Evolutionary conservation across 1,140 invertebrate species (phyloP), one percentile per base, ranked within the genome.

Genomic region (Drosophila erecta): DNA sequence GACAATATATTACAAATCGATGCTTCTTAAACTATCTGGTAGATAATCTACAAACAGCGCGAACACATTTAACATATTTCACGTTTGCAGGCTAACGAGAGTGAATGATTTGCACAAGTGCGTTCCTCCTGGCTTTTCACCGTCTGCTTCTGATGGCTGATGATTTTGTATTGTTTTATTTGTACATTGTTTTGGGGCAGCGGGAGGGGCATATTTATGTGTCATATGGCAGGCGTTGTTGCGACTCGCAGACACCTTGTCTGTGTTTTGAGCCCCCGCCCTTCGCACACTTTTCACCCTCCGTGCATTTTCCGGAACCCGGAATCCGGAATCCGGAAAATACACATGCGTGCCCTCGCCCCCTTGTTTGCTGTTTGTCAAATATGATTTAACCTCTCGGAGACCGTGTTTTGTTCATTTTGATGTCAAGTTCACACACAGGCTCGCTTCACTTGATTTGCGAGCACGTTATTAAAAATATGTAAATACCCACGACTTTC

Each of bases 401-500:
- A 24, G 58, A 22, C 44, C n/a, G 46, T 67, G 64, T 65, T 60
- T 69, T 74, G 59, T 78, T 83, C 70, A 79, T 83, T 78, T 83
- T 70, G 62, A 83, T 73, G 79, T 83, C 80, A 79, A 83, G 80
- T 71, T 79, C 64, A 79, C 41, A 65, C 76, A 56, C 61, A 40
- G 24, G 38, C 44, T 40, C 49, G 65, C 64, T 67, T 67, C 60
- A 85, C 47, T 84, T 84, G 76, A 83, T 78, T 83, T 84, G 72
- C 81, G 33, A 77, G 62, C 51, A 62, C 56, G 67, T 85, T 85
- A 85, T 85, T 85, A 85, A 85, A 85, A 85, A 75, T 70, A 76
- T 77, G 74, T 62, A 65, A 85, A 84, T 61, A 74, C 43, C 40
- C 62, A 24, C 44, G 62, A 46, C 6, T 49, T 69, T 71, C 64